Conservation (phyloP, 2,797 vertebrate genomes). For the Triplophysa bombifrons region DNA sequence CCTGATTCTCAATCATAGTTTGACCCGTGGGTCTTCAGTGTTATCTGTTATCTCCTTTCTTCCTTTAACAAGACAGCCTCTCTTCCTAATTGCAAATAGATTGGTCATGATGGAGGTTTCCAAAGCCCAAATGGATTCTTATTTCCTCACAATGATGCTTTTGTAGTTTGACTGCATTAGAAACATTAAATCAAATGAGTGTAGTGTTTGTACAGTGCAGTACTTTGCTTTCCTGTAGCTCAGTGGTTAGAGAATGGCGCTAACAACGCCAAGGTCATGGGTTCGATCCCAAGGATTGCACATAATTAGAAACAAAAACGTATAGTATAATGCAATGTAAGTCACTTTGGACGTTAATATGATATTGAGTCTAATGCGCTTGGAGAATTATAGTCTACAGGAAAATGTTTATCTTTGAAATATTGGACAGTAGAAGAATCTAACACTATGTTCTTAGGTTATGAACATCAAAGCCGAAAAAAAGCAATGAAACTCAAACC, state of each 20-base stretch:
- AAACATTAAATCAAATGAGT: conserved; percentile 1
- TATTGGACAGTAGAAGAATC: neutral
- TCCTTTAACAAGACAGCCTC: neutral
- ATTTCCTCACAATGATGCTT: neutral
- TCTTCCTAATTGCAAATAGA: conserved; percentile 26
- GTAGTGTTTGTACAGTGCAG: neutral
- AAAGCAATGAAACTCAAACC: conserved; percentile 2
- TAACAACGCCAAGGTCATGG: too few relatives aligned
- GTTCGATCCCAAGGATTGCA: too few relatives aligned
- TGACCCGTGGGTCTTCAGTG: neutral
- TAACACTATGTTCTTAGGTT: neutral
- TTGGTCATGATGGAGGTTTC: neutral
- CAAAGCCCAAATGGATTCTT: conserved; percentile 22
- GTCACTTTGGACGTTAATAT: too few relatives aligned
- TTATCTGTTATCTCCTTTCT: neutral
- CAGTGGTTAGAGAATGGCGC: too few relatives aligned
- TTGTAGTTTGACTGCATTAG: conserved; percentile 4
- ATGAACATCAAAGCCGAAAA: neutral
- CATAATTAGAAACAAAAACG: too few relatives aligned
- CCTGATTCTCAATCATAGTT: neutral
- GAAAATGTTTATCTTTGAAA: neutral
- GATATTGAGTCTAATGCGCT: neutral
- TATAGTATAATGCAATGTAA: too few relatives aligned
- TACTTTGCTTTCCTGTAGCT: too few relatives aligned
- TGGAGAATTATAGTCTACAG: neutral